phyloP scores from a whole-genome alignment of 1,140 invertebrate species.

The Aphelinus certus region DNA sequence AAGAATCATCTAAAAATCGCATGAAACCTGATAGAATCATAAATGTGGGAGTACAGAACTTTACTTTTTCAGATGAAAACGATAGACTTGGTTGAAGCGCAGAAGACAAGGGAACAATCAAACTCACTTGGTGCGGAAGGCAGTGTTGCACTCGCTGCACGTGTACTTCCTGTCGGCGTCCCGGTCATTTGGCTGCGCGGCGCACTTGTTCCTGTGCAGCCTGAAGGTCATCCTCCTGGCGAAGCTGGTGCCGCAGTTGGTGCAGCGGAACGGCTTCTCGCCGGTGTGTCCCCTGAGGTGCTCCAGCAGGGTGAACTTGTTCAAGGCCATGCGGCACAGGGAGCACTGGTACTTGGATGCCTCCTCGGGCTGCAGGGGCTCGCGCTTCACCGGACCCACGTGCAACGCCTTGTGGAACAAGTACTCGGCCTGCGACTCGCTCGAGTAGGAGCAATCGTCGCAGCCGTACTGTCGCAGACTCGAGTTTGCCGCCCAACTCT shows the following conservation, averaged over 20 bases:
- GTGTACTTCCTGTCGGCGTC: conserved; percentile 51
- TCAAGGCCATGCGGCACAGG: conserved; percentile 75
- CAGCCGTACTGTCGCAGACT: conserved; percentile 54
- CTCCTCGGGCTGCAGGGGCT: conserved; percentile 47
- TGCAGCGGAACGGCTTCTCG: conserved; percentile 79
- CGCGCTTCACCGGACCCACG: conserved; percentile 57
- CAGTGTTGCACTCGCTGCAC: conserved; percentile 71
- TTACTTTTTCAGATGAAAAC: too few relatives aligned
- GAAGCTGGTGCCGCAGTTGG: conserved; percentile 72
- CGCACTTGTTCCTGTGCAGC: conserved; percentile 51
- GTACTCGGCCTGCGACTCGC: conserved; percentile 68
- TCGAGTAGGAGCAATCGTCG: conserved; percentile 61
- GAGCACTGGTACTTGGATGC: conserved; percentile 71
- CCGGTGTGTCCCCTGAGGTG: conserved; percentile 80
- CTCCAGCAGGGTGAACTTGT: conserved; percentile 73
- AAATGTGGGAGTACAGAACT: too few relatives aligned
- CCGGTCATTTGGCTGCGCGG: neutral
- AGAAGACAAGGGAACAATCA: too few relatives aligned
- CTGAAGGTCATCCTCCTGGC: conserved; percentile 70
- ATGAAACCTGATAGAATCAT: too few relatives aligned
- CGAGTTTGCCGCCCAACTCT: neutral
- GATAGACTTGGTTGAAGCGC: too few relatives aligned
- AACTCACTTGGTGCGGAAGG: conserved; percentile 73
- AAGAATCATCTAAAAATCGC: too few relatives aligned
- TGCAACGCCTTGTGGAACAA: conserved; percentile 75